Percentiles rank a stretch among this genome's conserved stretches.
Conservation (phyloP, 2,797 vertebrate species). For the Cuniculus paca region DNA sequence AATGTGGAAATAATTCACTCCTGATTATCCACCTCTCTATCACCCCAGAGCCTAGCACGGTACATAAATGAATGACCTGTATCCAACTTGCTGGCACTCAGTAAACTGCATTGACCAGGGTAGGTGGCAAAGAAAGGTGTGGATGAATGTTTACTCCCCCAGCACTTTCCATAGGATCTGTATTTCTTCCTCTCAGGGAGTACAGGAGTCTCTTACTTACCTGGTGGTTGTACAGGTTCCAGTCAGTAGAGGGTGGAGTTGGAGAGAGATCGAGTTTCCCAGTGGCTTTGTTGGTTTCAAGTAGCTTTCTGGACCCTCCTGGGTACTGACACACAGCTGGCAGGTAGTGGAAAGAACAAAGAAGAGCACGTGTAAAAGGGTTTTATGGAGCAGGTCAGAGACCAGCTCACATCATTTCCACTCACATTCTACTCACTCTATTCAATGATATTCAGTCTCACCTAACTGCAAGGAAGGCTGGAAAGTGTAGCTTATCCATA, state of each 20-base stretch:
- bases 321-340: not conserved
- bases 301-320: not conserved
- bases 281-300: not conserved
- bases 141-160: too few species aligned
- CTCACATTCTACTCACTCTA: not conserved
- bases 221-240: not conserved
- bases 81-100: not conserved
- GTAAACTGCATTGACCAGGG: fast-evolving
- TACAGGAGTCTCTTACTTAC: not conserved
- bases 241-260: not conserved
- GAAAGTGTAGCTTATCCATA: not conserved
- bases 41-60: not conserved
- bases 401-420: not conserved
- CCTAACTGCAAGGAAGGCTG: not conserved
- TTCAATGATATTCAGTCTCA: not conserved
- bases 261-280: not conserved
- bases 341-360: not conserved
- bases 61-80: not conserved
- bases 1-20: not conserved
- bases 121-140: not conserved
- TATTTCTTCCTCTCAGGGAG: not conserved
- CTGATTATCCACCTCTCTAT: not conserved
- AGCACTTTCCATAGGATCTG: not conserved
- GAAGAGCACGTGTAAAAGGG: not conserved
- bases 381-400: not conserved